Conservation (phyloP, 2,888 invertebrate genomes). For the Galerucella calmariensis region DNA sequence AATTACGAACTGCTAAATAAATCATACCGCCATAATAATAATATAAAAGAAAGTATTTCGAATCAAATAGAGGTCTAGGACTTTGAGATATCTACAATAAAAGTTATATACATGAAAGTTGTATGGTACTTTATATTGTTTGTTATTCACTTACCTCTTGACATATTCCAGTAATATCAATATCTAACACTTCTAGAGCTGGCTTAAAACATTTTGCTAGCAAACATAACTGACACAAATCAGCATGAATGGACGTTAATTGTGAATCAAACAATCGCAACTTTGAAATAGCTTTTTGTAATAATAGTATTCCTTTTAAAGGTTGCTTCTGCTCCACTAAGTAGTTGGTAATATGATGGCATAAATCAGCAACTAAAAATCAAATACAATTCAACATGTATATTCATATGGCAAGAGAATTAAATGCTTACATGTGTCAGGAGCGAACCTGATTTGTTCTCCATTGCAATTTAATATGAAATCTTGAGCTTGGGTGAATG, state of each 20-base stretch:
- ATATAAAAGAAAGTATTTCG: constrained; percentile 91
- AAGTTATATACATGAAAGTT: constrained; percentile 8
- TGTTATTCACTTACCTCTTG: constrained; percentile 73
- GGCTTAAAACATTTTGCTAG: constrained; percentile 92
- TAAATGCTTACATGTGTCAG: constrained; percentile 80
- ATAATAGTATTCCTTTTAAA: constrained; percentile 83
- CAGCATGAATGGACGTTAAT: constrained; percentile 93
- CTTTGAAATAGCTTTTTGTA: constrained; percentile 87
- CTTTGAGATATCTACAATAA: constrained; percentile 55
- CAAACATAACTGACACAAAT: constrained; percentile 91
- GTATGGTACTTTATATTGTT: not conserved
- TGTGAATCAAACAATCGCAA: constrained; percentile 89
- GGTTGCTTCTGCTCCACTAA: constrained; percentile 83
- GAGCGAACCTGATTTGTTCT: constrained; percentile 88
- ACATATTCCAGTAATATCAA: constrained; percentile 92
- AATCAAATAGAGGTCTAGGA: constrained; percentile 78
- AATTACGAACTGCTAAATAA: constrained; percentile 92
- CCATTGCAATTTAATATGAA: constrained; percentile 89
- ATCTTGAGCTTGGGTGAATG: constrained; percentile 82
- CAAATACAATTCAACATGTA: constrained; percentile 10
- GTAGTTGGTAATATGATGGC: constrained; percentile 83
- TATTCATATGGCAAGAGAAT: not conserved
- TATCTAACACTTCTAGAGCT: constrained; percentile 87
- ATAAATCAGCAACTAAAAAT: constrained; percentile 85
- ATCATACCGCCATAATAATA: constrained; percentile 99